Evolutionary conservation across 2,797 vertebrate genomes (phyloP).

Genomic region (Xenentodon cancila): DNA sequence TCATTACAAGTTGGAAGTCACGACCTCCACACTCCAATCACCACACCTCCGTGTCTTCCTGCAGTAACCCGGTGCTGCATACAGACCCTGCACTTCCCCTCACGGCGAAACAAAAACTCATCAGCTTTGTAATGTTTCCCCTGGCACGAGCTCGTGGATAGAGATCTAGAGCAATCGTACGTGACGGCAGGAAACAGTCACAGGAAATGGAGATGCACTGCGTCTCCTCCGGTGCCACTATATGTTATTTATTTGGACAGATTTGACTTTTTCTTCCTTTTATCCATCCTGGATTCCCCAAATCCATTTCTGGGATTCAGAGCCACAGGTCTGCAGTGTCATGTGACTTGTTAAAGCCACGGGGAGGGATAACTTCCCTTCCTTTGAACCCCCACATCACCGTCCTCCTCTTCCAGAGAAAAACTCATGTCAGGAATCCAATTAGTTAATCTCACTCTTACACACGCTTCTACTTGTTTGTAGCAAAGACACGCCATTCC

Average conservation of each 20-base stretch:
- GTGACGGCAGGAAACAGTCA: constrained; percentile 72
- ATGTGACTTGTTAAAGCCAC: constrained; percentile 67
- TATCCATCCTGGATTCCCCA: constrained; percentile 56
- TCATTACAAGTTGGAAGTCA: constrained; percentile 78
- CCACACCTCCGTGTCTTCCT: constrained; percentile 67
- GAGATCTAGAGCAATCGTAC: constrained; percentile 64
- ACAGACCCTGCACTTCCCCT: constrained; percentile 51
- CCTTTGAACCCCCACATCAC: constrained; percentile 25
- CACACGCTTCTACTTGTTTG: constrained; percentile 71
- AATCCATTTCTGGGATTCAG: constrained; percentile 43
- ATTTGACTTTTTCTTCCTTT: constrained; percentile 51
- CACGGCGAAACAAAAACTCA: constrained; percentile 34
- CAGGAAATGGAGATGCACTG: constrained; percentile 76
- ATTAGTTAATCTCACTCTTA: constrained; percentile 85
- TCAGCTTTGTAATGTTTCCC: constrained; percentile 57
- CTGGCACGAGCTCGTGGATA: constrained; percentile 45
- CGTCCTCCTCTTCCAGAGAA: constrained; percentile 47
- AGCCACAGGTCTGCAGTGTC: constrained; percentile 66
- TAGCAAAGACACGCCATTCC: constrained; percentile 75
- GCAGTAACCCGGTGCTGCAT: constrained; percentile 37
- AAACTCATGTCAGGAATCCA: constrained; percentile 69
- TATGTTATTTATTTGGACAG: constrained; percentile 78
- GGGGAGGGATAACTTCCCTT: constrained; percentile 67
- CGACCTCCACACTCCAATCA: constrained; percentile 71
- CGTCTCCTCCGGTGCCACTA: constrained; percentile 73